Base-by-base conservation (phyloP, 2,888 invertebrate genomes). In the Oxycera nigricornis region DNA sequence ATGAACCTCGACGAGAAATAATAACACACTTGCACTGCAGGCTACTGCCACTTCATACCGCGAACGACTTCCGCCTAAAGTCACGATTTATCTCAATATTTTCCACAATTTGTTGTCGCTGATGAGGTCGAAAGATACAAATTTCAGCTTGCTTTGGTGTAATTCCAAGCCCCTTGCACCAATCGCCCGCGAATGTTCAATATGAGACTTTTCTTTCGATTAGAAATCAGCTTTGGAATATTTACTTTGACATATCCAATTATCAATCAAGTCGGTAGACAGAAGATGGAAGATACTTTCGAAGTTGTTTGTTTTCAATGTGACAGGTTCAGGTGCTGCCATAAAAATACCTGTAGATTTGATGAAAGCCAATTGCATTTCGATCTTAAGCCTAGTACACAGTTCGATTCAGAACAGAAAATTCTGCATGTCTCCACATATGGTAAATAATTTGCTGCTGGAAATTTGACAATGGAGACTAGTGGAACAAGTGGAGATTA, bases 211-310 rank as follows among this genome's bases (percentile, higher is more conserved):
- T 55, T 6, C 24, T 55, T 22, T 14, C 24, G 55, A 55, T 55
- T 55, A 65, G 24, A 41, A 65, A 65, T 65, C 30, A 28, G 41
- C 30, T 41, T 26, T 26, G 59, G 59, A 59, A 59, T 59, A 59
- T 72, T 59, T 72, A 72, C 59, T 72, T 72, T 72, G 72, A 72
- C 72, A 72, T 72, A 59, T 72, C 57, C 59, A 72, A 72, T 72
- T 72, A 72, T 72, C 55, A 72, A 72, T 59, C 72, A 72, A 57
- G 59, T 72, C 72, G 11, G 28, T 59, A 52, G 70, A 52, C 70
- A 70, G 55, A 11, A 70, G 52, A 3, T n/a, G 14, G 28, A 30
- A 17, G 50, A 50, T 24, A 68, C 31, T 41, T 67, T 67, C 67
- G 67, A 67, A 67, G n/a, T 46, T 22, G n/a, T n/a, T n/a, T 7